Conservation (phyloP, 2,888 invertebrate genomes). For the Thelaira solivaga region DNA sequence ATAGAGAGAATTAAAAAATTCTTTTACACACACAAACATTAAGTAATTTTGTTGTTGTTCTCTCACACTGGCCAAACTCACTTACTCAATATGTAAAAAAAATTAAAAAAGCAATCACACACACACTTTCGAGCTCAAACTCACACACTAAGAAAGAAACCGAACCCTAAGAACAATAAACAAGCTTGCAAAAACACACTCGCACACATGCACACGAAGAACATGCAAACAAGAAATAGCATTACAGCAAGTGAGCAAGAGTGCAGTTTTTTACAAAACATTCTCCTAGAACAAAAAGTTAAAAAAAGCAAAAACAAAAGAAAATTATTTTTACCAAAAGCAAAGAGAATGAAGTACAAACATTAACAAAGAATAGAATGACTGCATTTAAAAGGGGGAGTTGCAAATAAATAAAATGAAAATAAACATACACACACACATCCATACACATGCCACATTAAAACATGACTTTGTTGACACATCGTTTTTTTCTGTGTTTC, state of each 20-base stretch:
- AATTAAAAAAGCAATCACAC: background rate
- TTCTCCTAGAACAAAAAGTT: constrained; percentile 43
- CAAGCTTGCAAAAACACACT: constrained; percentile 15
- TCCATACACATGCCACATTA: background rate
- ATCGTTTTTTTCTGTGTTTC: constrained; percentile 43
- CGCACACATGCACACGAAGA: background rate
- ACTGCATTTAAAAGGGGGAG: constrained; percentile 54
- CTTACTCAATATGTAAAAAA: constrained; percentile 38
- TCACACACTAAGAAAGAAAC: constrained; percentile 5
- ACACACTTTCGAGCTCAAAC: background rate
- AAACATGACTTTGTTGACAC: constrained; percentile 62
- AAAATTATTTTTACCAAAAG: background rate
- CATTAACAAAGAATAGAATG: constrained; percentile 15
- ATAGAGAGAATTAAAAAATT: constrained; percentile 23
- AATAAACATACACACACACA: constrained; percentile 1
- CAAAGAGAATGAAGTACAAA: constrained; percentile 5
- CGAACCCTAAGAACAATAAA: constrained; percentile 45
- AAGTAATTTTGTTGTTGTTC: background rate
- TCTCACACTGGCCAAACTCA: constrained; percentile 13
- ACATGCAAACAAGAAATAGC: constrained; percentile 29
- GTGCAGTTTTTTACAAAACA: constrained; percentile 46
- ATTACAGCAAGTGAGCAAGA: constrained; percentile 60
- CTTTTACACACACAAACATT: constrained; percentile 42
- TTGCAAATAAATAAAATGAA: constrained; percentile 32
- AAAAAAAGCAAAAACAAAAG: too few species aligned